Evolutionary conservation across 2,888 invertebrate species (phyloP).

Genomic region (Leptogaster cylindrica): DNA sequence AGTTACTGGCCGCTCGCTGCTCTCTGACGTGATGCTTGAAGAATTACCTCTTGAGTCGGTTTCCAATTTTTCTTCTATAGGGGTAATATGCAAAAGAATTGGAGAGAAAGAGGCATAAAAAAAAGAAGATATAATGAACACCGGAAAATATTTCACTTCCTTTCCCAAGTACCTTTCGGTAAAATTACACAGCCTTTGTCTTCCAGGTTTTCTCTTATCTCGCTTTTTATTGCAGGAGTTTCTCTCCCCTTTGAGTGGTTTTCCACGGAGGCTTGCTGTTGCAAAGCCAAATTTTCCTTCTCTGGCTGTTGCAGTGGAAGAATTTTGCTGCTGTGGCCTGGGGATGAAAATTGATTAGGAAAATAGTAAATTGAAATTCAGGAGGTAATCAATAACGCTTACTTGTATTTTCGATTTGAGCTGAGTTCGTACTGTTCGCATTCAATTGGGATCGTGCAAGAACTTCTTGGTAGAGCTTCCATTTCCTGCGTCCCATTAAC

Average conservation of each 20-base stretch:
- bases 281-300: constrained; percentile 39
- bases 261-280: constrained; percentile 43
- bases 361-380: background rate
- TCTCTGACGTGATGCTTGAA: constrained; percentile 46
- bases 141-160: background rate
- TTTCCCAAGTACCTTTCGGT: constrained; percentile 1
- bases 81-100: too few relatives aligned
- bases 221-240: constrained; percentile 47
- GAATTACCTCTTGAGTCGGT: constrained; percentile 42
- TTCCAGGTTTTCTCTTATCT: constrained; percentile 46
- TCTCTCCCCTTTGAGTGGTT: constrained; percentile 47
- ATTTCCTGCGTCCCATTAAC: constrained; percentile 96
- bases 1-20: constrained; percentile 52
- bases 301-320: constrained; percentile 41
- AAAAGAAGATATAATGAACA: too few relatives aligned
- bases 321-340: constrained; percentile 45
- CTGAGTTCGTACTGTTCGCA: constrained; percentile 51
- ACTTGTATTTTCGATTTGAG: constrained; percentile 49
- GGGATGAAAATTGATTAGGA: background rate
- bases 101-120: background rate
- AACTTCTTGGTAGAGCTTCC: constrained; percentile 90
- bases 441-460: constrained; percentile 65
- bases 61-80: constrained; percentile 36
- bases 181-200: constrained; percentile 32
- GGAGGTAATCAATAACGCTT: constrained; percentile 12